Evolutionary conservation across 1,140 invertebrate species (phyloP).

Genomic region (Triops longicaudatus): DNA sequence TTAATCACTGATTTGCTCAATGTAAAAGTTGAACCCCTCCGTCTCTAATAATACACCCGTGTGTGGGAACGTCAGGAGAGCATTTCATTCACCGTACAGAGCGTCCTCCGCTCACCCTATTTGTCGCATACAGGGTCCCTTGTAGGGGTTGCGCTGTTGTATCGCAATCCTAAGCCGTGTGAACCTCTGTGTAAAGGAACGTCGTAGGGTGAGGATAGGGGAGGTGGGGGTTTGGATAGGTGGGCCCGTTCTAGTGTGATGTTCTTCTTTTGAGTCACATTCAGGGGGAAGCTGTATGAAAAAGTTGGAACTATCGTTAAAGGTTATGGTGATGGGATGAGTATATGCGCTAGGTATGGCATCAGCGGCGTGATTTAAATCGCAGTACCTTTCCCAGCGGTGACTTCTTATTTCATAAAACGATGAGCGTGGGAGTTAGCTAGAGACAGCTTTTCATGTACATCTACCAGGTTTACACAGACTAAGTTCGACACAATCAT

Average conservation of each 20-base stretch:
- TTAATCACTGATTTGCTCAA: neutral
- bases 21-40: neutral
- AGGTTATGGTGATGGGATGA: neutral
- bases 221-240: neutral
- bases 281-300: neutral
- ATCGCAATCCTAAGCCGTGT: neutral
- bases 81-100: neutral
- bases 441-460: neutral
- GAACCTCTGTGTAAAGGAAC: neutral
- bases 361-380: neutral
- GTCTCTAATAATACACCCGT: neutral
- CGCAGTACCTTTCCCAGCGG: neutral
- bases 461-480: no score
- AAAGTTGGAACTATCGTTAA: neutral
- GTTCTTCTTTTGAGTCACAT: neutral
- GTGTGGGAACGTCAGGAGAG: neutral
- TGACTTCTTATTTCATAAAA: neutral
- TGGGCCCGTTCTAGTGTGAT: neutral
- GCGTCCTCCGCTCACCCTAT: neutral
- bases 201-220: neutral
- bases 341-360: neutral
- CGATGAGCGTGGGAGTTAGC: neutral
- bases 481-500: no score
- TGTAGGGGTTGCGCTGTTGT: constrained; percentile 13
- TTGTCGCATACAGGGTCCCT: neutral